Evolutionary conservation across 2,113 vertebrate genomes (phyloP), one percentile per base, ranked within the genome.

Genomic region (Oceanodroma tethys): DNA sequence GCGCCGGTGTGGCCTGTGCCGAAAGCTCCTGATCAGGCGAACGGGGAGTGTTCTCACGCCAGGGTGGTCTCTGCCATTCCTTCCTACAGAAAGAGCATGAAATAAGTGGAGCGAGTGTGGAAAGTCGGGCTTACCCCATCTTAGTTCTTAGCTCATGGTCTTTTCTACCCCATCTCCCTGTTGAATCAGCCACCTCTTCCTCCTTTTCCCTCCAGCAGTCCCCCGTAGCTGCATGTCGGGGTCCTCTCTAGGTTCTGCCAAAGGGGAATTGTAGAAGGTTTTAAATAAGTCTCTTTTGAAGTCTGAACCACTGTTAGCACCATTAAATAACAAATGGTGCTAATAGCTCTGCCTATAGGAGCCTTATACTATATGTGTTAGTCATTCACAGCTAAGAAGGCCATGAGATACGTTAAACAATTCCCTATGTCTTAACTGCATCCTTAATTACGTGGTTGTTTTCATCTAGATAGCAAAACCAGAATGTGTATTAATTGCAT

Each of bases 41-140:
- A 23, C 4, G 0, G n/a, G 43, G 32, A 16, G 4, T 2, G 17
- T 21, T 52, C 42, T 34, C 5, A 6, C 0, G 2, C 60, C 38
- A 11, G 14, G 9, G 23, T 55, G 27, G 11, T n/a, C 21, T 70
- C 72, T 84, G 68, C 58, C 10, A 0, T 50, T 79, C 26, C 20
- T 43, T 55, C 32, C 63, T 75, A 3, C 16, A 60, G 66, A 72
- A 71, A 10, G 65, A 63, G 26, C 15, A 8, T 1, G 2, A 47
- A 87, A 6, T 42, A 30, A 12, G 5, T 6, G 7, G 55, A 29
- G 2, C 2, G 7, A 50, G 11, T 5, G 12, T 23, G 32, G 70
- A 55, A 50, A 29, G 63, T 60, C 32, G 30, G 25, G 27, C 18
- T 63, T 52, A n/a, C 8, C 17, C 19, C 1, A 2, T 55, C 17